A percentile compares a stretch with the other conserved stretches of the same genome.
phyloP scores from a whole-genome alignment of 2,113 vertebrate genomes.

The Pluvianellus socialis region DNA sequence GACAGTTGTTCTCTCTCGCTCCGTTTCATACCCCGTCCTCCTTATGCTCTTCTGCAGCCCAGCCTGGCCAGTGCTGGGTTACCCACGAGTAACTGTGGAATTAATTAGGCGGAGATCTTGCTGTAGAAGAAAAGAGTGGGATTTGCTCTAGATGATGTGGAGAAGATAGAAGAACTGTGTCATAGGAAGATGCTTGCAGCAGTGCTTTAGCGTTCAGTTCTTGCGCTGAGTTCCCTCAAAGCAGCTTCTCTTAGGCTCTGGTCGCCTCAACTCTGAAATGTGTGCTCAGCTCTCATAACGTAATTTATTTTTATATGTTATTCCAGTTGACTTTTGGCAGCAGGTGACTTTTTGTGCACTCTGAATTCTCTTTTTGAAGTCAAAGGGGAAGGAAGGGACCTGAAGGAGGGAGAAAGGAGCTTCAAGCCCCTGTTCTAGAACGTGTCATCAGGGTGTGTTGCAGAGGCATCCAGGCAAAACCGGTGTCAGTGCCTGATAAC shows the following conservation, averaged over 20 bases:
- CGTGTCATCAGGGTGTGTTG: rapidly evolving
- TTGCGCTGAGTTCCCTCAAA: background rate
- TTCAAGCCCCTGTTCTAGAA: background rate
- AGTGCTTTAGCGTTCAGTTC: background rate
- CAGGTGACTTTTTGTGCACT: background rate
- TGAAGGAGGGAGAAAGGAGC: background rate
- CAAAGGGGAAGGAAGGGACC: background rate
- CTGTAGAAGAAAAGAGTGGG: background rate
- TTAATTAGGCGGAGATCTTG: background rate
- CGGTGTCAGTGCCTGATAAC: background rate
- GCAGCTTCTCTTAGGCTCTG: background rate
- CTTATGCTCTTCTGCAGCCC: background rate
- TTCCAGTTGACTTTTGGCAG: background rate
- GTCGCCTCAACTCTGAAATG: background rate
- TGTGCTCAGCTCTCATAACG: background rate
- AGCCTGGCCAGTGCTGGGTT: background rate
- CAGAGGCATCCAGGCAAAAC: background rate
- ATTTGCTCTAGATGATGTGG: background rate
- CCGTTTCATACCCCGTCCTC: background rate
- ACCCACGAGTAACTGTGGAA: background rate
- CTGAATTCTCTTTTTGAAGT: background rate
- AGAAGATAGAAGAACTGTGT: background rate
- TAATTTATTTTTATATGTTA: background rate
- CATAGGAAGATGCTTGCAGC: background rate
- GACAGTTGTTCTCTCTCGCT: background rate